Evolutionary conservation across 2,113 vertebrate species (phyloP).

Genomic region (Manacus vitellinus): DNA sequence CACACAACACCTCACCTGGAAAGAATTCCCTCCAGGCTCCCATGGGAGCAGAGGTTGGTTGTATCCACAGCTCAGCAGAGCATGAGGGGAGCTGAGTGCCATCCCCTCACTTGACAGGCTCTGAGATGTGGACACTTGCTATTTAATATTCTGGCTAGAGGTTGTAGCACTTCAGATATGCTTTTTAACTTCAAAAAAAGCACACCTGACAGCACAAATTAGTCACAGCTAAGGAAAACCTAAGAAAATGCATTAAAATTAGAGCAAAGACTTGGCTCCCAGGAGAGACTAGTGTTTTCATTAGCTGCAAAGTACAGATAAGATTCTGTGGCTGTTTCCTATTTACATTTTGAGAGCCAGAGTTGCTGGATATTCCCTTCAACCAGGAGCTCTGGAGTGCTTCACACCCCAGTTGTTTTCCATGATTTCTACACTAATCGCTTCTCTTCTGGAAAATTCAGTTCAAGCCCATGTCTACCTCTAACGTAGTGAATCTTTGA

Average conservation of each 20-base stretch:
- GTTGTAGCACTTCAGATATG: background rate
- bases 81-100: background rate
- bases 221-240: slow-evolving; percentile 28
- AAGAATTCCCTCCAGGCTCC: background rate
- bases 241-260: slow-evolving; percentile 42
- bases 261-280: slow-evolving; percentile 38
- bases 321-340: slow-evolving; percentile 23
- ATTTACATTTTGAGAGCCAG: slow-evolving; percentile 20
- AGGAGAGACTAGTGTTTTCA: slow-evolving; percentile 4
- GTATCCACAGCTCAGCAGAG: background rate
- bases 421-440: background rate
- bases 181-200: slow-evolving; percentile 32
- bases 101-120: background rate
- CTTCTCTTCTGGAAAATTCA: background rate
- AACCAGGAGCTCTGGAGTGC: background rate
- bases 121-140: background rate
- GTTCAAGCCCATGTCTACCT: background rate
- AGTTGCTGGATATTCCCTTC: slow-evolving; percentile 4
- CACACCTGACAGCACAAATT: slow-evolving; percentile 23
- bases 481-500: background rate
- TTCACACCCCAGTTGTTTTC: background rate
- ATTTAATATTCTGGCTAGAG: background rate
- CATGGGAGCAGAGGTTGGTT: background rate
- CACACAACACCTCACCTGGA: background rate
- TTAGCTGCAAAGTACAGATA: slow-evolving; percentile 55